Base-by-base conservation (phyloP, 2,113 vertebrate species). In the Macroglossus sobrinus region DNA sequence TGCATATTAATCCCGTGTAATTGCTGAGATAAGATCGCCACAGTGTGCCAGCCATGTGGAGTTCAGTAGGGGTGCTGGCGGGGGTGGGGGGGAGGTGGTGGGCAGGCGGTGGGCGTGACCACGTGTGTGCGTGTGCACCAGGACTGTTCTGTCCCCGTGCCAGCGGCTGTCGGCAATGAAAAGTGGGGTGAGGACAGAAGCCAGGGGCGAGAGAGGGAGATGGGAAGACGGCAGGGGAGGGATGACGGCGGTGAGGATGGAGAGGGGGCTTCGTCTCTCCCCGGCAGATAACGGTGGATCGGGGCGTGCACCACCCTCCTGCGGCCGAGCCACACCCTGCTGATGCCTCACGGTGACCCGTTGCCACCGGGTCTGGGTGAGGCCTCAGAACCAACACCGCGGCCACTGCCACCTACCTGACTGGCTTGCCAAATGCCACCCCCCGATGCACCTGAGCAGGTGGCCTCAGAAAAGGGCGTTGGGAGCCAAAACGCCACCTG, bases 1-100 rank as follows among this genome's bases (percentile, higher is more conserved):
- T 74, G 97, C 75, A 87, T 95, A 96, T 88, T 95, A 96, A 95
- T 93, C 55, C 3, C 13, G 80, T 87, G 75, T 92, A 96, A 94
- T 85, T 96, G 89, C 82, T 6, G n/a, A 80, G 96, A 90, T 79
- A 74, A 74, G 66, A 92, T 72, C 75, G 72, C 30, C 14, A 26
- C n/a, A 3, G 35, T 5, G 61, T 45, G 19, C 15, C 16, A n/a
- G 21, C 1, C 50, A 16, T 5, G 45, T 22, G 53, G n/a, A n/a
- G n/a, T 76, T 9, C 59, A 21, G 47, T 11, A 30, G 22, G 55
- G 16, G 26, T 5, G 16, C 0, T 11, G 40, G 57, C 11, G 14
- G 19, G 24, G 18, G 57, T n/a, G n/a, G n/a, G n/a, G n/a, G n/a
- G n/a, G n/a, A n/a, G n/a, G n/a, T n/a, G 45, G 45, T 1, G 14